Conservation (phyloP, 1,140 invertebrate species). For the Colletes latitarsis region DNA sequence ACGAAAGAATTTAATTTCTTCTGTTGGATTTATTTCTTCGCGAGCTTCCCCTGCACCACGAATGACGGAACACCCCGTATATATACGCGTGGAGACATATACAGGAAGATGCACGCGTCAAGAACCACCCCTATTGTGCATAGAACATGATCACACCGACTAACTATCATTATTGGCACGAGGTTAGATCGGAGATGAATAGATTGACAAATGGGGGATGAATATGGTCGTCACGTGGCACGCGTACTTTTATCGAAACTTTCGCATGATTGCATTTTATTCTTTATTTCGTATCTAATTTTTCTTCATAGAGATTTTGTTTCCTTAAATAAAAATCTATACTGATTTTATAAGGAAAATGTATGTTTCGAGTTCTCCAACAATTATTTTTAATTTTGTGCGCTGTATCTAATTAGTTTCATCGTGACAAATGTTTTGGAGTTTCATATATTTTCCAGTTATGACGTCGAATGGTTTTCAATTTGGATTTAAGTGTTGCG, state of each 20-base stretch:
- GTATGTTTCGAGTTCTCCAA: too few species aligned
- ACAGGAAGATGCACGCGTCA: background rate
- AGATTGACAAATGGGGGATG: slow-evolving; percentile 23
- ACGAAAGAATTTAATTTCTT: too few species aligned
- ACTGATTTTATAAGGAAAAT: too few species aligned
- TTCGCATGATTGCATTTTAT: slow-evolving; percentile 10
- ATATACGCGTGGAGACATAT: background rate
- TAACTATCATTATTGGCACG: slow-evolving; percentile 45
- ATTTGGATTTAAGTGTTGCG: background rate
- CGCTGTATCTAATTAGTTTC: background rate
- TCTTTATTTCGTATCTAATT: background rate
- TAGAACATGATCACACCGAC: slow-evolving; percentile 2
- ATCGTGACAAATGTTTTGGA: background rate
- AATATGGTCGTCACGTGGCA: slow-evolving; percentile 17
- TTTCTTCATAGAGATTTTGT: too few species aligned
- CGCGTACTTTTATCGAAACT: background rate
- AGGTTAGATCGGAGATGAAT: slow-evolving; percentile 17
- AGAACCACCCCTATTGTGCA: background rate
- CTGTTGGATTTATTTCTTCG: too few species aligned
- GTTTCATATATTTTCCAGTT: too few species aligned
- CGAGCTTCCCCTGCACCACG: too few species aligned
- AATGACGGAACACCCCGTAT: too few species aligned
- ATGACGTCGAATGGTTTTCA: background rate
- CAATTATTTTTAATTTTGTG: too few species aligned
- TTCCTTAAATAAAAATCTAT: too few species aligned